Evolutionary conservation across 2,113 vertebrate genomes (phyloP).

Genomic region (Corythoichthys haematopterus): DNA sequence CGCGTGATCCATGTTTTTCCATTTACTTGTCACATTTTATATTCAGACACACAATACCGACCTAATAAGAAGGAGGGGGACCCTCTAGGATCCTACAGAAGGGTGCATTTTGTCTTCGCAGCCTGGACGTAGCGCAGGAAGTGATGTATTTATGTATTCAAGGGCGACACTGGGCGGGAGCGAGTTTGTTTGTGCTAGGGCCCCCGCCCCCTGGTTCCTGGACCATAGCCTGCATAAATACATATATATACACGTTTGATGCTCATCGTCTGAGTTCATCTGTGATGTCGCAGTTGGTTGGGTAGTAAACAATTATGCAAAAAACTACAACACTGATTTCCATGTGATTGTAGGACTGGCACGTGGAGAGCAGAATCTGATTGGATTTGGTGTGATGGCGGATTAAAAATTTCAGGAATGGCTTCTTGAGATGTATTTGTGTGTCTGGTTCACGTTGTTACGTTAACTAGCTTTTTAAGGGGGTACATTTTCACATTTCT

Average conservation of each 20-base stretch:
- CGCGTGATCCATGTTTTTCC: slow-evolving; percentile 3
- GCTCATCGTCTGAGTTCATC: background rate
- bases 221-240: background rate
- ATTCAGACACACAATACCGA: slow-evolving; percentile 6
- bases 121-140: background rate
- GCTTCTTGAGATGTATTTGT: background rate
- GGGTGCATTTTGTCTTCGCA: background rate
- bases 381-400: background rate
- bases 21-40: slow-evolving; percentile 6
- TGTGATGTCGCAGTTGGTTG: background rate
- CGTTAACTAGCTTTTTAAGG: too few species aligned
- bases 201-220: background rate
- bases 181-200: background rate
- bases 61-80: slow-evolving; percentile 4
- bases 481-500: too few species aligned
- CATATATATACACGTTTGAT: background rate
- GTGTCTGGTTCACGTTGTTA: too few species aligned
- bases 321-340: background rate
- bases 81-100: background rate
- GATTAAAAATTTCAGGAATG: background rate
- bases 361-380: background rate
- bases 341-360: background rate
- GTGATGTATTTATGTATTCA: background rate
- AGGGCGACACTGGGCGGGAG: background rate
- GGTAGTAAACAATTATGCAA: background rate